A percentile compares a stretch with the other conserved stretches of the same genome.
phyloP scores from a whole-genome alignment of 2,888 invertebrate species.

The Ischnus inquisitorius region DNA sequence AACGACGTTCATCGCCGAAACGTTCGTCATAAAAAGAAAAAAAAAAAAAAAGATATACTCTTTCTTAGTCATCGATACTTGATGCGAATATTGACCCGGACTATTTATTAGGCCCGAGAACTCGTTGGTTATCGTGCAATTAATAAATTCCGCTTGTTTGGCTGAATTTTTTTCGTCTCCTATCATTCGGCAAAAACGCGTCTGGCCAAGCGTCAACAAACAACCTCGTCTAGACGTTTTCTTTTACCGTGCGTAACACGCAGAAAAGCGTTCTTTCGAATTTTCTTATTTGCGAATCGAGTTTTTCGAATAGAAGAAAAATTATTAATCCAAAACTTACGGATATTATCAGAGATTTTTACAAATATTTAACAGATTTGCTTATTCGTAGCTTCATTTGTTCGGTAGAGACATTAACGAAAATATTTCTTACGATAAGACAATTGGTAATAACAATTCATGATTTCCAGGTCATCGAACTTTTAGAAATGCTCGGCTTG shows the following conservation, averaged over 20 bases:
- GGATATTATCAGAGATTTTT: too few species aligned
- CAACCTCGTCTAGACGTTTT: neutral
- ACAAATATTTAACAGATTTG: too few species aligned
- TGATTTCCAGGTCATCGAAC: constrained; percentile 89
- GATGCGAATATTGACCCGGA: neutral
- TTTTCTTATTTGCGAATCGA: too few species aligned
- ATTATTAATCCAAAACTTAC: too few species aligned
- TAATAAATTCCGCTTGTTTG: neutral
- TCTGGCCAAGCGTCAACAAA: neutral
- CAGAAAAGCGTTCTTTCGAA: too few species aligned
- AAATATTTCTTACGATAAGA: neutral
- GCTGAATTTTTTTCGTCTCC: neutral
- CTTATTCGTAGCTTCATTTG: too few species aligned
- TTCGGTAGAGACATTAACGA: too few species aligned
- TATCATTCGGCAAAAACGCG: neutral
- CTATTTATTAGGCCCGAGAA: neutral
- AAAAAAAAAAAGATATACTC: neutral
- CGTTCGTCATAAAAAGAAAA: too few species aligned
- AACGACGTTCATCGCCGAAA: too few species aligned
- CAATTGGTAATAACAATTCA: constrained; percentile 10
- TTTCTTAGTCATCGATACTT: constrained; percentile 28
- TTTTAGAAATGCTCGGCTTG: constrained; percentile 91
- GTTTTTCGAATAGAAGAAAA: too few species aligned
- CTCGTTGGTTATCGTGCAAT: neutral
- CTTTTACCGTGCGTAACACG: too few species aligned